Evolutionary conservation across 1,140 invertebrate genomes (phyloP), one percentile per base, ranked within the genome.

Genomic region (Aphaenogaster floridana): DNA sequence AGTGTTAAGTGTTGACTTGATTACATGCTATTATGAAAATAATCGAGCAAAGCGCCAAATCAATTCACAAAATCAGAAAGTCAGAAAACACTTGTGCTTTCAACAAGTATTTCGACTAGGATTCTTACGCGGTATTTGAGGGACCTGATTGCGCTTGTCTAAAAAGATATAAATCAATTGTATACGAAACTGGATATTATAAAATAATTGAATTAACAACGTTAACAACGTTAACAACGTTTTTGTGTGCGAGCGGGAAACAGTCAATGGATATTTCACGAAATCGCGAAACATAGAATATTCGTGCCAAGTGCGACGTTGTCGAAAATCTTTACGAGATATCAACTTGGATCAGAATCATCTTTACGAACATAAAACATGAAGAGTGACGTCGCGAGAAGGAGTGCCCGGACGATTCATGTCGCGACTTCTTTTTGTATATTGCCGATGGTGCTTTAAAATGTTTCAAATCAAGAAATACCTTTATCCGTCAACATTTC

Each of bases 401-500:
- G 8, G 8, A 52, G 77, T 79, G 77, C 57, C 57, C 28, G 76
- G 39, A 80, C 15, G 36, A 11, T 50, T 76, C 57, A 79, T 54
- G 21, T 72, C n/a, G 45, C 78, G 59, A 89, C 45, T 63, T 15
- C 52, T 78, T 64, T 42, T 59, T 15, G 45, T 17, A 8, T 78
- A 13, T 77, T 66, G 34, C 15, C 36, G 39, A 79, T 84, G 42
- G 72, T 90, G 78, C 72, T 78, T 9, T 50, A 45, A 50, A 79
- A 77, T 90, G 72, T 15, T 15, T 64, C 52, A 48, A 72, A 68
- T 61, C 39, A 87, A 78, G 50, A 84, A 86, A 90, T 96, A 98
- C 97, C 97, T 97, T 97, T 97, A 95, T 98, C 97, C 52, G 95
- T 96, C 64, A 98, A 95, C 96, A 97, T 97, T 92, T 96, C 96